phyloP scores from a whole-genome alignment of 1,140 invertebrate genomes.

The Atta colombica region DNA sequence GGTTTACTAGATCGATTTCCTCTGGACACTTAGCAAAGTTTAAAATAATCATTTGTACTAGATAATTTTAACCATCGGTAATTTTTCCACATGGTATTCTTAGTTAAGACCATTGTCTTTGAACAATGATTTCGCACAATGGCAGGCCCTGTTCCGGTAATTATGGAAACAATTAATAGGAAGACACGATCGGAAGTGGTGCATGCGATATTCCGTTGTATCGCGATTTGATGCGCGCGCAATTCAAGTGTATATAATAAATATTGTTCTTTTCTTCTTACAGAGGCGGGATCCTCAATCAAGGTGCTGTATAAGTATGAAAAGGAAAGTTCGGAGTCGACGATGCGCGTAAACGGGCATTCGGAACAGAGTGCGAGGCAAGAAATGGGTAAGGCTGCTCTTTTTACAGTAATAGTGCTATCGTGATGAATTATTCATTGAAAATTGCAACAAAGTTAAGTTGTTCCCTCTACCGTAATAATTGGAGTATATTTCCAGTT shows the following conservation, averaged over 20 bases:
- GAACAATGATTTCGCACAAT: conserved; percentile 39
- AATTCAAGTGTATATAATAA: not conserved
- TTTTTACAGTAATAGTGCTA: conserved; percentile 3
- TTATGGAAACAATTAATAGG: conserved; percentile 49
- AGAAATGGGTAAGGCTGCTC: conserved; percentile 82
- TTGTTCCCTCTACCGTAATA: not conserved
- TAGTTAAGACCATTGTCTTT: conserved; percentile 34
- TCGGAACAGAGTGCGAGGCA: conserved; percentile 80
- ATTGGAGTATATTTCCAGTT: conserved; percentile 20
- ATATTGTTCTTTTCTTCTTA: conserved; percentile 10
- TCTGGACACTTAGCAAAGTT: not conserved
- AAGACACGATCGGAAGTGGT: conserved; percentile 38
- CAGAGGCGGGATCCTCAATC: conserved; percentile 51
- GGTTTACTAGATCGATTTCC: not conserved
- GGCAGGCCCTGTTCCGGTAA: conserved; percentile 11
- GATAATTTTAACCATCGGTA: conserved; percentile 18
- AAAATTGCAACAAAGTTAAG: conserved; percentile 17
- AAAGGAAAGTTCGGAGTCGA: conserved; percentile 80
- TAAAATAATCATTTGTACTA: not conserved
- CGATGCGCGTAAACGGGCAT: conserved; percentile 85
- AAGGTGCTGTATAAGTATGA: conserved; percentile 75
- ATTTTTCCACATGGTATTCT: not conserved
- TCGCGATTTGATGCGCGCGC: not conserved
- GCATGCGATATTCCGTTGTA: conserved; percentile 26
- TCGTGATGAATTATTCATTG: conserved; percentile 30